Conservation (phyloP, 1,140 invertebrate species). For the Drosophila equinoxialis region DNA sequence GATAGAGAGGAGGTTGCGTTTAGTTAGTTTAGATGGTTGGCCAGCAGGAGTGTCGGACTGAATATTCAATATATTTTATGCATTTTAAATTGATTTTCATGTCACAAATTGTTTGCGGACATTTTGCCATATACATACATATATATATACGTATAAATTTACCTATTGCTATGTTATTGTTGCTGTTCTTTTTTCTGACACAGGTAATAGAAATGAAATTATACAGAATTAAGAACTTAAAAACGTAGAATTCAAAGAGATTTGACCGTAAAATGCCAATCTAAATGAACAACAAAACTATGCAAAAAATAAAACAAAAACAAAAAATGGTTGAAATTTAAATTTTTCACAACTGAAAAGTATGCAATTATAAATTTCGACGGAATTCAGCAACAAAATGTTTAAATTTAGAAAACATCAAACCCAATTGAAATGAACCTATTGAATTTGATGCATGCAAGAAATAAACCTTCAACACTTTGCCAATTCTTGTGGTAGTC, state of each 20-base stretch:
- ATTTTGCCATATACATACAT: constrained; percentile 6
- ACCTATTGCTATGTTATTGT: neutral
- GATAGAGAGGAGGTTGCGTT: constrained; percentile 20
- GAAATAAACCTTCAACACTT: constrained; percentile 2
- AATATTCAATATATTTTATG: constrained; percentile 60
- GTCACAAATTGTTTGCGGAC: constrained; percentile 39
- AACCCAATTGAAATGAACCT: too few relatives aligned
- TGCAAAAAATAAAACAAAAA: neutral
- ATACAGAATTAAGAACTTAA: constrained; percentile 6
- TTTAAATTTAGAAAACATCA: too few relatives aligned
- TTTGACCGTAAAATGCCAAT: neutral
- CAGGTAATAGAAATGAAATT: constrained; percentile 12
- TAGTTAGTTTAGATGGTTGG: constrained; percentile 52
- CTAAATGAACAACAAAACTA: neutral
- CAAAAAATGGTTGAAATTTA: neutral
- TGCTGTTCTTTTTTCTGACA: neutral
- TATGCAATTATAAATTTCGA: too few relatives aligned
- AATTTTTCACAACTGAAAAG: neutral
- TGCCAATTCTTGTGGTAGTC: constrained; percentile 7
- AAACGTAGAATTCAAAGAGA: constrained; percentile 4
- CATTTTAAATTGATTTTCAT: constrained; percentile 61
- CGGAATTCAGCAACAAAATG: too few relatives aligned
- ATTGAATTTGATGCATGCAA: neutral
- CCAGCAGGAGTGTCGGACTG: constrained; percentile 42
- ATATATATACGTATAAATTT: neutral